Evolutionary conservation across 2,888 invertebrate species (phyloP).

Genomic region (Aphidoletes aphidimyza): DNA sequence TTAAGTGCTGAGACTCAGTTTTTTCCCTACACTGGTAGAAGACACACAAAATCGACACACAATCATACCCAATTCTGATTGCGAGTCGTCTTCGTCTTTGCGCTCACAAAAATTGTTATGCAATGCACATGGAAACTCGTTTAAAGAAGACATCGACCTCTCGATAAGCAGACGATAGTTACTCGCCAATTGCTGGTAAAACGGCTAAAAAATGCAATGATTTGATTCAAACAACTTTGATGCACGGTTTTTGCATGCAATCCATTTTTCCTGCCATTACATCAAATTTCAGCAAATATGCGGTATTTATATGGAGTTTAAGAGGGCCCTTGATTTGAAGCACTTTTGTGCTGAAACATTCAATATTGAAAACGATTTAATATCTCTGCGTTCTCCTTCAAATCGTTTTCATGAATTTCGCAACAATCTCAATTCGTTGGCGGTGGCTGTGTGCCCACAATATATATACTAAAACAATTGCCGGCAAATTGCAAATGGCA

Average conservation of each 20-base stretch:
- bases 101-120: background rate
- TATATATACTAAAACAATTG: slow-evolving; percentile 18
- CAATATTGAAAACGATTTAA: background rate
- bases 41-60: background rate
- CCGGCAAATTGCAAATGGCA: background rate
- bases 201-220: background rate
- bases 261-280: background rate
- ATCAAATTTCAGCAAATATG: background rate
- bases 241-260: background rate
- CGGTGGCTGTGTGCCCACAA: slow-evolving; percentile 14
- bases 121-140: slow-evolving; percentile 1
- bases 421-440: too few relatives aligned
- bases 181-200: background rate
- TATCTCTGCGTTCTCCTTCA: background rate
- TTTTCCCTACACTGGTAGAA: too few relatives aligned
- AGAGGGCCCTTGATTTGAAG: too few relatives aligned
- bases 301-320: too few relatives aligned
- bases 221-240: background rate
- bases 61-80: background rate
- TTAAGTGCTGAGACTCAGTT: too few relatives aligned
- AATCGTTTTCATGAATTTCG: too few relatives aligned
- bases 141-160: slow-evolving; percentile 29
- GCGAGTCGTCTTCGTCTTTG: background rate
- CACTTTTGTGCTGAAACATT: too few relatives aligned
- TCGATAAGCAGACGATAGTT: slow-evolving; percentile 36